Percentiles rank a stretch among this genome's conserved stretches.
Evolutionary conservation across 2,888 invertebrate species (phyloP).

Genomic region (Heliconius cydno): DNA sequence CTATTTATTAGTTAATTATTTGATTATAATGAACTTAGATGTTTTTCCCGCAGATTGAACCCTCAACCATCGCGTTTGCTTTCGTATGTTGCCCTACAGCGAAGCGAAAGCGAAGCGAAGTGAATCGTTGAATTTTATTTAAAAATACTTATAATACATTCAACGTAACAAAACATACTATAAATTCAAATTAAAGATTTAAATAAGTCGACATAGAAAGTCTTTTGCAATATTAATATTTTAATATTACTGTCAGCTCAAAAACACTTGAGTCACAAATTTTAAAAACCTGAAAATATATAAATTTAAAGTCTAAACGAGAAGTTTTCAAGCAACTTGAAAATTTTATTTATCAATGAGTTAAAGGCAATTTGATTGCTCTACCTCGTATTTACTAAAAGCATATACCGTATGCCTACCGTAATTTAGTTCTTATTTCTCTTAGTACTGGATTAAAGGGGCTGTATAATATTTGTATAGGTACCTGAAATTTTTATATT

Average conservation of each 20-base stretch:
- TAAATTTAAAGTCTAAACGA: conserved; percentile 1
- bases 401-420: background rate
- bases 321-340: background rate
- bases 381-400: conserved; percentile 4
- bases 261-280: background rate
- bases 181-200: background rate
- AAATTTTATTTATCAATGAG: conserved; percentile 22
- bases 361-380: conserved; percentile 11
- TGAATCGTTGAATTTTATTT: too few relatives aligned
- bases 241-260: conserved; percentile 6
- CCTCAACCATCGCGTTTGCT: too few relatives aligned
- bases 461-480: background rate
- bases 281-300: background rate
- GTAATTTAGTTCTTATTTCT: background rate
- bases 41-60: background rate
- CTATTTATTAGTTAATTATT: background rate
- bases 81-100: too few relatives aligned
- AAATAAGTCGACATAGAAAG: background rate
- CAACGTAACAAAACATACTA: background rate
- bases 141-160: background rate
- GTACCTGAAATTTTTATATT: background rate
- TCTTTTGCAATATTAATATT: conserved; percentile 5
- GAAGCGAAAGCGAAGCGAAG: too few relatives aligned
- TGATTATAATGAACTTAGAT: background rate
- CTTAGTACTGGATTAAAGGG: background rate